Evolutionary conservation across 2,113 vertebrate genomes (phyloP), one percentile per base, ranked within the genome.

Genomic region (Chaenogobius annularis): DNA sequence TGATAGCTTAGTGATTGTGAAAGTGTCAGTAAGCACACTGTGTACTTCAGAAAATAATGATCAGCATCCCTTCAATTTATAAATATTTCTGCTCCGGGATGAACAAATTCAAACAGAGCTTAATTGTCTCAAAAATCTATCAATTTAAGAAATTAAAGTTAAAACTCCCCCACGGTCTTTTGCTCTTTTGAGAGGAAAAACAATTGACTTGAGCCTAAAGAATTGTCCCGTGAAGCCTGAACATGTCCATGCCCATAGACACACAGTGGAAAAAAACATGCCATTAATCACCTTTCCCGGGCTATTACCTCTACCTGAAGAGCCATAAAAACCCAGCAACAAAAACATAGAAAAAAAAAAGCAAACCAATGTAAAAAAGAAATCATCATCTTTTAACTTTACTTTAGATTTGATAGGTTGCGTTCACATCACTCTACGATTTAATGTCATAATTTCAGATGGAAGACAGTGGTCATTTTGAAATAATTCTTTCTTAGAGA

Each of bases 221-320:
- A 77, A 79, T 63, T 54, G 66, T 67, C 71, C 69, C 78, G 77
- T 65, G 59, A 58, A 78, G 78, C 74, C 69, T 74, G 67, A 75
- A 83, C 79, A 80, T 77, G 75, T 82, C 74, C 70, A 73, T 80
- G 74, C 74, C 72, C 77, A 84, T 55, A 80, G 69, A 73, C 78
- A 78, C 74, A 56, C 66, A 66, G 74, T 68, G 87, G 83, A 81
- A 87, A 88, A 80, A 85, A 74, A 66, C 66, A 69, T 35, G 54
- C 59, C 26, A 83, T 88, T 84, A 83, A 82, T 85, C 85, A 87
- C 68, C 56, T 63, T 46, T 54, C 10, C 48, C 17, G 22, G 63
- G 46, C 70, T 35, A 63, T 61, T n/a, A 58, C n/a, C 58, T 43
- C 26, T 40, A 54, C 68, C 26, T 0, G n/a, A 70, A 68, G 44